phyloP scores from a whole-genome alignment of 2,113 vertebrate species.

The Pardalotus punctatus region DNA sequence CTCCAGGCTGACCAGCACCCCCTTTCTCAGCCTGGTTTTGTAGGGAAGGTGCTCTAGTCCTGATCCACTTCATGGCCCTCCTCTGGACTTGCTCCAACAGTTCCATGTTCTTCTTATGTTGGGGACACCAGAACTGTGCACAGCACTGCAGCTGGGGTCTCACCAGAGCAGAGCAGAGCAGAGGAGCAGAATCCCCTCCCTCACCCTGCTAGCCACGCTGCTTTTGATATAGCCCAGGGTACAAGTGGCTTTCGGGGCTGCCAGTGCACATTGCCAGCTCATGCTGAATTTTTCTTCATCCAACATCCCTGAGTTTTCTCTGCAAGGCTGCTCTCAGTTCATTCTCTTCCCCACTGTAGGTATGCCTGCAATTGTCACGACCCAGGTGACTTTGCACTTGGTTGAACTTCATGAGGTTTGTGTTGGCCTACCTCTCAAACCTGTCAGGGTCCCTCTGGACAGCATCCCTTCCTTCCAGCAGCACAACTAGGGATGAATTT shows the following conservation, averaged over 20 bases:
- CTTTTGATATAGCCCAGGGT: neutral
- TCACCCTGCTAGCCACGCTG: accelerated
- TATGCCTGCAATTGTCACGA: neutral
- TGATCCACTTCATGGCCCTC: neutral
- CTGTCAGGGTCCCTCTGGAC: neutral
- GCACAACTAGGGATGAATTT: neutral
- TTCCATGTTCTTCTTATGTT: neutral
- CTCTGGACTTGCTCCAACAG: neutral
- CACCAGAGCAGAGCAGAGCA: neutral
- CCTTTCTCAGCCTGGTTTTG: neutral
- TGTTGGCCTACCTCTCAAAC: no score
- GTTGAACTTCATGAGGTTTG: neutral
- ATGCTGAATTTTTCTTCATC: neutral
- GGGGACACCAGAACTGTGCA: neutral
- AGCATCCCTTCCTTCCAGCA: neutral
- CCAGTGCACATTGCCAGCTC: no score
- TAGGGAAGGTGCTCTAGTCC: neutral
- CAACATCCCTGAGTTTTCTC: neutral
- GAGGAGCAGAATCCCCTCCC: neutral
- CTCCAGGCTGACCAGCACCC: neutral
- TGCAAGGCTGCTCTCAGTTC: accelerated
- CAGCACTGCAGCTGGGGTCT: neutral
- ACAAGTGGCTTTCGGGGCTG: neutral
- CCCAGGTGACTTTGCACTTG: neutral
- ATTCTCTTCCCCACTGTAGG: neutral